These are phyloP conservation scores for Sciaenops ocellatus DNA, from an alignment of 2,797 vertebrate genomes.

Conservation along the genomic window DNA sequence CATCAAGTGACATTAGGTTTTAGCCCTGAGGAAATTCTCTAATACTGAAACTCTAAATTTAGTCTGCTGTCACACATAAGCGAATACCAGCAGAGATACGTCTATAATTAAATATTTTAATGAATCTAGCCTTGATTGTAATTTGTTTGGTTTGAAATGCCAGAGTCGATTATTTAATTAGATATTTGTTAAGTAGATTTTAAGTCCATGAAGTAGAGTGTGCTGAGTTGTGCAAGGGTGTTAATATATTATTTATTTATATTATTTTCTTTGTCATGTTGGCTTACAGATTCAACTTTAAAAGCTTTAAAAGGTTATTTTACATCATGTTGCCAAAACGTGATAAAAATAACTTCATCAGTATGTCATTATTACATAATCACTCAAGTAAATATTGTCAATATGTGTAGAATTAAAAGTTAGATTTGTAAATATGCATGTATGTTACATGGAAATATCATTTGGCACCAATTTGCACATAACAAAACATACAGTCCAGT, in stretches of 20 bases:
- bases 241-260: no score
- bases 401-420: not conserved
- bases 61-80: not conserved
- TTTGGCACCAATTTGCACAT: not conserved
- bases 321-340: no score
- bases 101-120: not conserved
- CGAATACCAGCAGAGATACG: not conserved
- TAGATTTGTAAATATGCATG: not conserved
- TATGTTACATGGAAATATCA: not conserved
- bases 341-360: not conserved
- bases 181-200: not conserved
- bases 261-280: no score
- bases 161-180: not conserved
- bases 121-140: not conserved
- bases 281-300: not conserved
- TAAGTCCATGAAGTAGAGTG: no score
- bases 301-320: no score
- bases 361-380: not conserved
- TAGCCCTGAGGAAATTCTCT: not conserved
- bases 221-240: no score
- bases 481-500: not conserved
- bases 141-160: not conserved
- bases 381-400: not conserved
- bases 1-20: not conserved
- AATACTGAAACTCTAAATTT: not conserved